Base-by-base conservation (phyloP, 2,797 vertebrate species). In the Amphiprion clarkii region DNA sequence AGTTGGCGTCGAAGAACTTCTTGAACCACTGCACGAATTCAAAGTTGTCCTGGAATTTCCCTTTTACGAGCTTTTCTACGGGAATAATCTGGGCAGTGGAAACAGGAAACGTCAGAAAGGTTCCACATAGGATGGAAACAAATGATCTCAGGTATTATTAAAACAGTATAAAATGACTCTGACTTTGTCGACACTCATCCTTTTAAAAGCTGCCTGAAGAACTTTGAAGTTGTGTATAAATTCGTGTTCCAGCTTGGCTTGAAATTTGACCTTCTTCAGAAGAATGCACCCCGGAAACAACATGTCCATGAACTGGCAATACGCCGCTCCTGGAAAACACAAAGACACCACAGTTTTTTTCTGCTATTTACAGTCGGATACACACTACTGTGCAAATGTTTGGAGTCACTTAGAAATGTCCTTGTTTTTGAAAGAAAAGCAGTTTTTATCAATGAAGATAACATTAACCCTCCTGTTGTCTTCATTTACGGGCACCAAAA, bases 231-330 rank as follows among this genome's bases (percentile, higher is more conserved):
- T 99, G 93, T 99, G 97, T 94, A 99, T 99, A 84, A 93, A 98
- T 85, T 99, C 98, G 0, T 99, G 98, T 85, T 99, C 98, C 94
- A 99, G 95, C 85, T 98, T 98, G 80, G 98, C 98, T 92, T 99
- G 98, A 90, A 99, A 99, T 93, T 99, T 99, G 86, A 99, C 98
- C 93, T 98, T 99, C 88, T 99, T 96, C 88, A 99, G 93, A 80
- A 98, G 96, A 83, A 99, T 95, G 44, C 97, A 99, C 57, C 98
- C 98, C 0, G 98, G 97, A 86, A 99, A 99, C 86, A 99, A 94
- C 97, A 99, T 99, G 93, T 99, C 98, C 98, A 99, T 99, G 94
- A 99, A 99, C 95, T 99, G 98, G 95, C 98, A 99, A 57, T 99
- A 99, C 0, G 98, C 96, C 11, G 96, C 98, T 58, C 98, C 98